Conservation (phyloP, 2,113 vertebrate genomes). For the Etheostoma cragini region DNA sequence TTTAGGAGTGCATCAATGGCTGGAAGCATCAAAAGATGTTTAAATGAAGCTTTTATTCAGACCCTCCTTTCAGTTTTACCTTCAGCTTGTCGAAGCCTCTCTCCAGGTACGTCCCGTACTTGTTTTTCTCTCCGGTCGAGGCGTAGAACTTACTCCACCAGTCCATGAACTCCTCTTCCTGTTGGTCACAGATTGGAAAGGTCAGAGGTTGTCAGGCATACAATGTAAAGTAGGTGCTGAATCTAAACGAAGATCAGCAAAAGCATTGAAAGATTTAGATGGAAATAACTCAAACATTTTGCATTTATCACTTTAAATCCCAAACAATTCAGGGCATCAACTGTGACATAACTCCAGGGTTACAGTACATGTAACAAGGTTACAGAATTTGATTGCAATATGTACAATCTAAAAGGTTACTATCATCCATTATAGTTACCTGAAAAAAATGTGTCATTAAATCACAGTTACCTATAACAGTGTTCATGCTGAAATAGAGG, state of each 20-base stretch:
- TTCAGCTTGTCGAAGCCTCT: slow-evolving; percentile 92
- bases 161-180: slow-evolving; percentile 96
- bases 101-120: slow-evolving; percentile 92
- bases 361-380: too few relatives aligned
- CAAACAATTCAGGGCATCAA: neutral
- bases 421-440: too few relatives aligned
- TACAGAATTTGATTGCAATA: too few relatives aligned
- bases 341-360: neutral
- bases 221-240: neutral
- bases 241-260: too few relatives aligned
- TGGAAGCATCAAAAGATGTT: neutral
- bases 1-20: neutral
- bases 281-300: too few relatives aligned
- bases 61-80: slow-evolving; percentile 76
- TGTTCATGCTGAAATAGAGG: too few relatives aligned
- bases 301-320: neutral
- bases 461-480: too few relatives aligned
- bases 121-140: slow-evolving; percentile 90
- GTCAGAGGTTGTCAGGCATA: slow-evolving; percentile 31
- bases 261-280: neutral
- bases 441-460: too few relatives aligned
- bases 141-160: slow-evolving; percentile 99
- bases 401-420: too few relatives aligned
- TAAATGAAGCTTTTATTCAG: neutral
- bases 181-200: slow-evolving; percentile 32